Evolutionary conservation across 2,888 invertebrate genomes (phyloP), one percentile per base, ranked within the genome.

Genomic region (Panopea generosa): DNA sequence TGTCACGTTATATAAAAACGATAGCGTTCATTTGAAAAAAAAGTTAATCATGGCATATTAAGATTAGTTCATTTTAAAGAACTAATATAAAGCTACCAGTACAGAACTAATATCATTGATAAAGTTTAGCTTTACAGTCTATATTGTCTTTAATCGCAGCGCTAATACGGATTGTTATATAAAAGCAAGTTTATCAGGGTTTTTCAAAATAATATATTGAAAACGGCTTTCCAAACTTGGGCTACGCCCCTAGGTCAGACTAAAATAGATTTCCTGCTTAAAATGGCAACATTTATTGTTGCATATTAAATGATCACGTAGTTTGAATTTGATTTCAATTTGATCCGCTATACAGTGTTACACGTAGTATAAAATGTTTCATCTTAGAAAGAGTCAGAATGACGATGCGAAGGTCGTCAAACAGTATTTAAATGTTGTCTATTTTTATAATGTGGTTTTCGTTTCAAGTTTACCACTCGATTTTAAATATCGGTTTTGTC

Each of bases 21-120:
- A 40, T 40, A 40, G 40, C 40, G 40, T 40, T 40, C 40, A 40
- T 40, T 40, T 40, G 40, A 40, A 40, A n/a, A n/a, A n/a, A n/a
- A n/a, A 40, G 40, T 40, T 40, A 40, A 40, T 40, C 40, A 40
- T 40, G 40, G 40, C 40, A 40, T 40, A 40, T 40, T 40, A 40
- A 40, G 40, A 40, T 40, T 40, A 40, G 40, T 40, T 40, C 40
- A 40, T 40, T 40, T 40, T 40, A 40, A 40, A 40, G 40, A 40
- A 40, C 40, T 40, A 40, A 40, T 40, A 40, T 40, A 40, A 40
- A 40, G 40, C 40, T 40, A 40, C 40, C 40, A 40, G 40, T 40
- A 40, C 40, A 40, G 40, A 40, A 40, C 40, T 40, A 40, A 40
- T 40, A 40, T 40, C 40, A 40, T 40, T 40, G 40, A 40, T 40